Evolutionary conservation across 2,888 invertebrate genomes (phyloP), one percentile per base, ranked within the genome.

Genomic region (Tipula unca): DNA sequence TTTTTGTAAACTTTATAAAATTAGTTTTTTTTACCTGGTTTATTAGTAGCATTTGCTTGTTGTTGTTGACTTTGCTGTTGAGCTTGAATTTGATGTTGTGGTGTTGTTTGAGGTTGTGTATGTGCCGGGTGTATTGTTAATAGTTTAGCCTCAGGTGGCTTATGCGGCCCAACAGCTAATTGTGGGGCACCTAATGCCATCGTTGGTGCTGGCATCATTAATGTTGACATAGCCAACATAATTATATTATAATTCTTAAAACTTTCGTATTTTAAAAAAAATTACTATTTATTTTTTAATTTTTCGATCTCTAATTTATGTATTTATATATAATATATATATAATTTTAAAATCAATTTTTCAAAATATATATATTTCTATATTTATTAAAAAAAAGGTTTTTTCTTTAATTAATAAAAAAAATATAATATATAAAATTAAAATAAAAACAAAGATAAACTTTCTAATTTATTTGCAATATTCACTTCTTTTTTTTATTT

Each of bases 131-230:
- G 91, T 87, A 91, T 91, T 87, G 91, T 90, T 84, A 91, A 88
- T 86, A 91, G 87, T 88, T 91, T 91, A 85, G 91, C 89, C 90
- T 91, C 91, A 89, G 91, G 91, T 88, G 91, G 91, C 89, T 91
- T 91, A 88, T 91, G 91, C 86, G 90, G 89, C 85, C 90, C 91
- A 89, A 91, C 90, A 86, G 91, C 89, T 86, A 91, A 89, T 88
- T 90, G 90, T 86, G 91, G 90, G 86, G 90, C 90, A 88, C 91
- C 90, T 89, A 90, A 89, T 87, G 90, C 89, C 89, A 91, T 91
- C 87, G 91, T 90, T 87, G 91, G 91, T 87, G 90, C 90, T 87
- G 91, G 91, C 91, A 91, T 91, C 91, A 91, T 91, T 88, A 91
- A 88, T 88, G 91, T 90, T 89, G 91, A 91, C 91, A 91, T 91